Evolutionary conservation across 2,113 vertebrate species (phyloP), one percentile per base, ranked within the genome.

Genomic region (Leuciscus idus): DNA sequence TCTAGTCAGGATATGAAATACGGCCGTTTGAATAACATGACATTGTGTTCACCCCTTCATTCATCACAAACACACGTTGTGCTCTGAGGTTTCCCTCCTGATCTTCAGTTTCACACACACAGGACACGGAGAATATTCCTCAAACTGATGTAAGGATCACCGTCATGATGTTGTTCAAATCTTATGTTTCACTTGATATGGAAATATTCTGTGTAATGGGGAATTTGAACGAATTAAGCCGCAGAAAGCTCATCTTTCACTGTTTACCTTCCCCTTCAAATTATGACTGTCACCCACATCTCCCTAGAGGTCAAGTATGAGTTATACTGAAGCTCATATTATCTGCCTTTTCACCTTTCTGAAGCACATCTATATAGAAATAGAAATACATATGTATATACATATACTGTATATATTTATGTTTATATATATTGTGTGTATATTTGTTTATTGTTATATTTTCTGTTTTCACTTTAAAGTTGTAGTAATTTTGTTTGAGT

Each of bases 161-260:
- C 17, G 85, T 77, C 61, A 89, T 86, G 46, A 84, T 70, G 82
- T 81, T 87, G 86, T 79, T 79, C 23, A 82, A 81, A 77, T 73
- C 85, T 91, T 86, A 85, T 80, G 70, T 89, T 91, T 89, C 88
- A 91, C 84, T 90, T 88, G 52, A 46, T 85, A 88, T 88, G 84
- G 84, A 86, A 88, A 91, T 89, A 88, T 91, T 55, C 72, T 52
- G 70, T 80, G 83, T 59, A 62, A 87, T 62, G 77, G 61, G 46
- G 83, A 85, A 48, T 87, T 86, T 86, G 84, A 86, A 70, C 17
- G 10, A 84, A 73, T 85, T 21, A 62, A 78, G 55, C 72, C 68
- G 43, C 80, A 87, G 43, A 79, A 80, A 79, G 36, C 9, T 79
- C 46, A 28, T 19, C 78, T 85, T 70, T 74, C 80, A 83, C 19